Base-by-base conservation (phyloP, 1,140 invertebrate species). In the Zophobas atratus region DNA sequence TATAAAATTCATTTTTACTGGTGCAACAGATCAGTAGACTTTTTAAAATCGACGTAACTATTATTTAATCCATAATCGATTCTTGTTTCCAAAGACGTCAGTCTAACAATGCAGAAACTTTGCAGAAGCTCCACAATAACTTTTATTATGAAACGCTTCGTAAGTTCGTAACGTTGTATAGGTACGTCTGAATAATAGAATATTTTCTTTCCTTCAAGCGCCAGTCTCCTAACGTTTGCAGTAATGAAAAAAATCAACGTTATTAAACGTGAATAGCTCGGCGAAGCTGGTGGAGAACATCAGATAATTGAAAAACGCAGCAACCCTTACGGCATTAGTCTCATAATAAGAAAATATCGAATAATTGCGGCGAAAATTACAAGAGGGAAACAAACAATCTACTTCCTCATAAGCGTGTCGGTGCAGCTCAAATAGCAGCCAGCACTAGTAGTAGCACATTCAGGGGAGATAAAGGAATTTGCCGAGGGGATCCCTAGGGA, bases 401-500 rank as follows among this genome's bases (percentile, higher is more conserved):
- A 67, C 36, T 67, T 67, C 60, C 60, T 67, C 60, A 67, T 67
- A 67, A 67, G 60, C 60, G 60, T 67, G 60, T 67, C 60, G 60
- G 60, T 67, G 60, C 38, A 43, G 33, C 49, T 57, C 55, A 35
- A 41, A 32, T 39, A 32, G 60, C 60, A 67, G n/a, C 8, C 60
- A 32, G 60, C 60, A 67, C 38, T n/a, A n/a, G 35, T 36, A 39
- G 60, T 36, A 41, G 60, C 60, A 67, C 60, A 63, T 63, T 63
- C 57, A 63, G 60, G 70, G 63, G 63, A 80, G 76, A 78, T 78
- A 77, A 81, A 78, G 80, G 78, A 80, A 80, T 80, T 80, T 73
- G 77, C 76, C 78, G 55, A 63, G 57, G 67, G 41, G 53, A 80
- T 81, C 76, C 78, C 78, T 41, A 41, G 76, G 78, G 80, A 80